These are phyloP conservation scores for Protobothrops mucrosquamatus DNA, from an alignment of 2,113 vertebrate genomes.

Conservation along the genomic window DNA sequence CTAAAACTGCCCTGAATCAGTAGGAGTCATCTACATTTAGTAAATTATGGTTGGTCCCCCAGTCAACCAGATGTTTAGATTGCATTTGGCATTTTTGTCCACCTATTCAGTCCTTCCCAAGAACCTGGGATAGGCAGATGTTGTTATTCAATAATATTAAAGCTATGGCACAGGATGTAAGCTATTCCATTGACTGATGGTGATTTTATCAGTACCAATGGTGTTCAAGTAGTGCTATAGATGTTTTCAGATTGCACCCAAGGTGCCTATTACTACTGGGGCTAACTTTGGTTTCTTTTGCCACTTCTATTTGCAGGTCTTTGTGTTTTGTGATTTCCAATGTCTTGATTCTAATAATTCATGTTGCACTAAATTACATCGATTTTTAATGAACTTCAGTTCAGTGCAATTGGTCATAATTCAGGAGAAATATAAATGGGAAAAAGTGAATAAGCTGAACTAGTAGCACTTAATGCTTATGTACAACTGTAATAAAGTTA, in stretches of 20 bases:
- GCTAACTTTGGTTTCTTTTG: neutral
- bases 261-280: neutral
- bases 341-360: neutral
- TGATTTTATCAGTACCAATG: neutral
- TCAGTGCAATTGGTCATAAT: neutral
- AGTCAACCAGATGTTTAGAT: neutral
- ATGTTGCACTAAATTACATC: neutral
- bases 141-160: neutral
- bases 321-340: neutral
- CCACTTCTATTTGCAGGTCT: neutral
- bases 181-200: neutral
- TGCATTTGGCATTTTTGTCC: neutral
- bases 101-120: neutral
- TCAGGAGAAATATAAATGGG: neutral
- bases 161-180: neutral
- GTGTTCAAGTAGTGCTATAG: neutral
- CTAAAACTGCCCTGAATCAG: neutral
- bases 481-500: neutral
- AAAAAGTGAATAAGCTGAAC: accelerated
- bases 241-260: neutral
- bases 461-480: neutral
- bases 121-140: neutral
- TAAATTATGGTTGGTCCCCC: neutral
- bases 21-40: neutral
- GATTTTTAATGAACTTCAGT: neutral